A percentile compares a stretch with the other conserved stretches of the same genome.
phyloP scores from a whole-genome alignment of 2,113 vertebrate species.

The Myotis davidii region DNA sequence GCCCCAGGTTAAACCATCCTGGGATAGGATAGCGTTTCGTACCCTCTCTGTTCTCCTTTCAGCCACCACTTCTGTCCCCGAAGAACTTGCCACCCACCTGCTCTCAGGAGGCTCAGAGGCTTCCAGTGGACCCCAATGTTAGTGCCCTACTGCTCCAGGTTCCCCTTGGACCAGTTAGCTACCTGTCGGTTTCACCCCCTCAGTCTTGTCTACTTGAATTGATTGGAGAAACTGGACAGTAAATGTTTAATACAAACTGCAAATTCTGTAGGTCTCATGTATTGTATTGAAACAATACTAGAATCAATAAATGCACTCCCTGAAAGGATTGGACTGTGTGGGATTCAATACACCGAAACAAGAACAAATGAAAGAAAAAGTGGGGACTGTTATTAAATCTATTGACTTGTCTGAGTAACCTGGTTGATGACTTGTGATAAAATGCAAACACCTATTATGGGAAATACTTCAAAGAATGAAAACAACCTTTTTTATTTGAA shows the following conservation, averaged over 20 bases:
- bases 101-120: not conserved
- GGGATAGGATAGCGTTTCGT: not conserved
- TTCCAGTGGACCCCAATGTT: not conserved
- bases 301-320: not conserved
- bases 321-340: not conserved
- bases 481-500: constrained; percentile 39
- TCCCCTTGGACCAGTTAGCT: not conserved
- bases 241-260: not conserved
- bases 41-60: not conserved
- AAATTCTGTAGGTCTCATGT: not conserved
- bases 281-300: not conserved
- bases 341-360: not conserved
- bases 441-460: not conserved
- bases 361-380: constrained; percentile 27
- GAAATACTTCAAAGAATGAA: constrained; percentile 55
- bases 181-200: not conserved
- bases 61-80: not conserved
- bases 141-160: not conserved
- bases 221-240: not conserved
- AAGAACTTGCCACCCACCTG: not conserved
- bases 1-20: not conserved
- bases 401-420: not conserved
- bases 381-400: not conserved
- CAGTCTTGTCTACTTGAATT: not conserved
- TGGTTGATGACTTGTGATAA: not conserved